Percentiles rank a stretch among this genome's conserved stretches.
Conservation (phyloP, 2,113 vertebrate genomes). For the Caretta caretta region DNA sequence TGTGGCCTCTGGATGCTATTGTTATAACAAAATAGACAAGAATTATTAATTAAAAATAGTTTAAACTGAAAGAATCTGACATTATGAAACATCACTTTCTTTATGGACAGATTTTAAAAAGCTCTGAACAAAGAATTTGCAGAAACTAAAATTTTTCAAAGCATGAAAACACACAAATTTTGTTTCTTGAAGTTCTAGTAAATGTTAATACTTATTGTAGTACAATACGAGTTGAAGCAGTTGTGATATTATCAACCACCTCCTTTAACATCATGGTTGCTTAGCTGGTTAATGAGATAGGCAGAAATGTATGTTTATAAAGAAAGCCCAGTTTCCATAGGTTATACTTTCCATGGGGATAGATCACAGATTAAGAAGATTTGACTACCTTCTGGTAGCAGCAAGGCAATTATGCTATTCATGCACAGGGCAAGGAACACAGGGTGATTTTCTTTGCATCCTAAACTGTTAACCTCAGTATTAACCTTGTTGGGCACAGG, state of each 20-base stretch:
- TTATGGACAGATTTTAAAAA: background rate
- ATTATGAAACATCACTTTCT: background rate
- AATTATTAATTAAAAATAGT: accelerated
- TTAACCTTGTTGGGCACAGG: slow-evolving; percentile 66
- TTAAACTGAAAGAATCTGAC: background rate
- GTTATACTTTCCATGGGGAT: slow-evolving; percentile 46
- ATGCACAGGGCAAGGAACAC: slow-evolving; percentile 44
- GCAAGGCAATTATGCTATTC: slow-evolving; percentile 5
- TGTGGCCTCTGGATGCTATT: background rate
- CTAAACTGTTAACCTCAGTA: slow-evolving; percentile 45
- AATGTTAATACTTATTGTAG: background rate
- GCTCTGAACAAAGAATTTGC: background rate
- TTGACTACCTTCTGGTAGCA: slow-evolving; percentile 43
- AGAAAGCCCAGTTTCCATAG: slow-evolving; percentile 49
- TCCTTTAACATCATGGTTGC: background rate
- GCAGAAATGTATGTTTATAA: slow-evolving; percentile 54
- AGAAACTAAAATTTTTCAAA: background rate
- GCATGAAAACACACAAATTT: background rate
- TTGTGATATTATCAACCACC: slow-evolving; percentile 34
- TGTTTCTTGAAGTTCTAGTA: background rate
- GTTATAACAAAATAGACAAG: background rate
- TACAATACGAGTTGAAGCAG: background rate
- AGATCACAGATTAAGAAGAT: slow-evolving; percentile 60
- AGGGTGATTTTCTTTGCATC: slow-evolving; percentile 48
- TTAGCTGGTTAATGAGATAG: slow-evolving; percentile 31